phyloP scores from a whole-genome alignment of 2,888 invertebrate genomes.

The Troides aeacus region DNA sequence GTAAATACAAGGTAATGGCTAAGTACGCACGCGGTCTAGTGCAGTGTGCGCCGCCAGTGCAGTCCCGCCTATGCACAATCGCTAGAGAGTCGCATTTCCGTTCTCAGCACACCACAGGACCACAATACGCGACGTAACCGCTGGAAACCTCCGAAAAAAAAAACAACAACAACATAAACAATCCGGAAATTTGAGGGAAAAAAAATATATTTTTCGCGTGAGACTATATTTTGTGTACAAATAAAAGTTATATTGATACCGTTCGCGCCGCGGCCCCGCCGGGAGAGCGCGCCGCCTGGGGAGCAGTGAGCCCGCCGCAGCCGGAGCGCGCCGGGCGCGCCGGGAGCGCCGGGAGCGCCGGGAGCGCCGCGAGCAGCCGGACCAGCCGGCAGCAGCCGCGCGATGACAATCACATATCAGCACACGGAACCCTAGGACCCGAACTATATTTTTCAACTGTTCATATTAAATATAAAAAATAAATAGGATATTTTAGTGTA shows the following conservation, averaged over 20 bases:
- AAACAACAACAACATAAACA: slow-evolving; percentile 44
- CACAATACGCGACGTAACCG: slow-evolving; percentile 73
- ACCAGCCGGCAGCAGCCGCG: slow-evolving; percentile 30
- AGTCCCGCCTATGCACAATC: slow-evolving; percentile 80
- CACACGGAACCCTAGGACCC: slow-evolving; percentile 76
- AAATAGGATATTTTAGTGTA: slow-evolving; percentile 64
- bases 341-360: slow-evolving; percentile 41
- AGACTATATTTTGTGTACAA: slow-evolving; percentile 67
- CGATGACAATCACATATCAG: slow-evolving; percentile 74
- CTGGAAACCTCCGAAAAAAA: slow-evolving; percentile 65
- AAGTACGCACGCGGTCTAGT: slow-evolving; percentile 80
- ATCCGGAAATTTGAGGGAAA: slow-evolving; percentile 42
- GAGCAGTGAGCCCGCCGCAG: slow-evolving; percentile 46
- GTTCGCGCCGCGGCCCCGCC: slow-evolving; percentile 55
- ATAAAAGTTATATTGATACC: slow-evolving; percentile 65
- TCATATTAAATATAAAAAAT: slow-evolving; percentile 20
- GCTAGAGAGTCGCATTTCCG: slow-evolving; percentile 75
- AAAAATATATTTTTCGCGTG: slow-evolving; percentile 59
- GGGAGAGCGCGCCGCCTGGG: slow-evolving; percentile 59
- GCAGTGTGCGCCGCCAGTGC: slow-evolving; percentile 78
- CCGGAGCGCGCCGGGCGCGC: too few relatives aligned
- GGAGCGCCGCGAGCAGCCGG: too few relatives aligned
- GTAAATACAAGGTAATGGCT: slow-evolving; percentile 81
- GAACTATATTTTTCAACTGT: slow-evolving; percentile 61
- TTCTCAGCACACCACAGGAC: slow-evolving; percentile 59